Evolutionary conservation across 1,140 invertebrate species (phyloP), one percentile per base, ranked within the genome.

Genomic region (Medauroidea extradentata): DNA sequence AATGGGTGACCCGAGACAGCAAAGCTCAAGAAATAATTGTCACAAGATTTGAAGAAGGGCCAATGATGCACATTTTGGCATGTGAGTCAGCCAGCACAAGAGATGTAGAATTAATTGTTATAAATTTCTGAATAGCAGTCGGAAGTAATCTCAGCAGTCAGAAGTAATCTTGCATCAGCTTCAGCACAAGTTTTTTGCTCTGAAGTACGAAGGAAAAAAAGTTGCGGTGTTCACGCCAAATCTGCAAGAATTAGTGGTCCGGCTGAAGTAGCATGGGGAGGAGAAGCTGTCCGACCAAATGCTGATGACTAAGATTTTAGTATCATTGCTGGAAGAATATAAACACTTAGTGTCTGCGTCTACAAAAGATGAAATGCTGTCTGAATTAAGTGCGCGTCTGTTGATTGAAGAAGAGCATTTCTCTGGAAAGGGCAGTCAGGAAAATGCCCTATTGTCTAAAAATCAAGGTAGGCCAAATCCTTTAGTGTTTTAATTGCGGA

Each of bases 261-360:
- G 62, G n/a, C 51, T 74, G n/a, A 62, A 65, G 42, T 24, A 57
- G 5, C n/a, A 70, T 34, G 65, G 63, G 41, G 62, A n/a, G n/a
- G n/a, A 72, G 54, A 56, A 62, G 23, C 67, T 71, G 29, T 51
- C 62, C 18, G 65, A 71, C 14, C 43, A 52, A 13, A 66, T 70
- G 61, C 59, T 72, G 9, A 68, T 75, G 0, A 71, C 69, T 5
- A 73, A 73, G 56, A 67, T 73, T 14, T 43, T 73, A 14, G 67
- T 66, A 62, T 65, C 69, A 9, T 44, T 72, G 8, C 71, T 71
- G 16, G 21, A 59, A 7, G 18, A 49, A 4, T 67, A 58, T 46
- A 63, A 62, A 5, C 66, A 73, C 59, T 77, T 76, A 53, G 49
- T 69, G 0, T 71, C 62, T 46, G 73, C 71, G 1, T 27, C 29